Evolutionary conservation across 2,888 invertebrate species (phyloP), one percentile per base, ranked within the genome.

Genomic region (Mythimna impura): DNA sequence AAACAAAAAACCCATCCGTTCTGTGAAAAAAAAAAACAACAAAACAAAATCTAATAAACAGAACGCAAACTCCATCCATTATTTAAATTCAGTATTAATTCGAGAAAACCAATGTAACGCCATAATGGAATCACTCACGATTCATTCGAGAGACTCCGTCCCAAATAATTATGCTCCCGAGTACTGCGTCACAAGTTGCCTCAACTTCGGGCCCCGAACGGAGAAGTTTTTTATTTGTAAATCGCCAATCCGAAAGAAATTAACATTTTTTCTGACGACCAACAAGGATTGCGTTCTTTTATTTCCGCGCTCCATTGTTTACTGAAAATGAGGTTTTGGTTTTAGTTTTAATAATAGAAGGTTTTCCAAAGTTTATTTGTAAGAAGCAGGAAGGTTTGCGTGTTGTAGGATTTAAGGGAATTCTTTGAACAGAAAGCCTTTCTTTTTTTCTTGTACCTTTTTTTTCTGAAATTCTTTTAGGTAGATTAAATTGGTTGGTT

Each of bases 231-330:
- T 83, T 84, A 84, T 87, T 86, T 86, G 83, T 66, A 78, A 80
- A 86, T 84, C 79, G 84, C 78, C 86, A 85, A 87, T 86, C 83
- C 73, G 73, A 62, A 72, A 73, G 83, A 76, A 86, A 88, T 89
- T 89, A 88, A 83, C 84, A 82, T 80, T 83, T 83, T 77, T 76
- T 73, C 61, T 72, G 86, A 83, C 79, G 76, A 60, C 58, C 57
- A 50, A 81, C 82, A 76, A 70, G 77, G 75, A 60, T 80, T 75
- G 62, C 61, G 55, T 73, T 72, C 64, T 68, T 61, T 81, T 66
- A 67, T 68, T 68, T 58, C 30, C 40, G 9, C n/a, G 9, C 47
- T 66, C 78, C 61, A 71, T 84, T 81, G 78, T 83, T 83, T 79
- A 77, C 64, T 30, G 60, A 75, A 84, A 80, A 76, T 76, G 54